Evolutionary conservation across 1,140 invertebrate species (phyloP), one percentile per base, ranked within the genome.

Genomic region (Cotesia vestalis): DNA sequence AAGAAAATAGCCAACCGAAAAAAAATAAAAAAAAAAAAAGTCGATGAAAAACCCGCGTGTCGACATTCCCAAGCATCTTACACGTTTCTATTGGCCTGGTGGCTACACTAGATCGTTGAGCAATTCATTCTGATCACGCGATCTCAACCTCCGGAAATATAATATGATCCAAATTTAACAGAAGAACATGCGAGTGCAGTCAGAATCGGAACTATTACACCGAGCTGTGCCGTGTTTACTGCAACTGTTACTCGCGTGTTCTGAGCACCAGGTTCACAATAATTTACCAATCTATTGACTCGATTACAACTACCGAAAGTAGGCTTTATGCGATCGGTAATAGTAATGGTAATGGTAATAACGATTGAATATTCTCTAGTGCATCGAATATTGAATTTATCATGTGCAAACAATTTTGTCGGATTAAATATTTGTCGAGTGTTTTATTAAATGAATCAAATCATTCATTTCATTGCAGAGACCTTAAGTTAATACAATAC

Each of bases 91-190:
- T 51, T 57, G 66, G 66, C 52, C 40, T 46, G 40, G 4, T 46
- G 40, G 40, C 40, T 27, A 27, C 27, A 27, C 27, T 66, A 67
- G 67, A 55, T 53, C 59, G n/a, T 3, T 34, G 60, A 61, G 46
- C 66, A 73, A 73, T 73, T 73, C 61, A 57, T 51, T 8, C n/a
- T 14, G 57, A 71, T 74, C 68, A 74, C 68, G 67, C 73, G 73
- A 74, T 70, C 27, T 27, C 46, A 55, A 61, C 36, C n/a, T 59
- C 72, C 66, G 72, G 72, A 73, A 73, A 73, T 73, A 73, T 73
- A 73, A 73, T 73, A 73, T 27, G 27, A 27, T 27, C 27, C 60
- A 73, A 73, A 73, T 73, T 69, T 61, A 73, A 61, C 63, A n/a
- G 40, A 20, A 66, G 64, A 46, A 71, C 73, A 74, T 67, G 73